Evolutionary conservation across 2,888 invertebrate genomes (phyloP).

Genomic region (Caradrina clavipalpis): DNA sequence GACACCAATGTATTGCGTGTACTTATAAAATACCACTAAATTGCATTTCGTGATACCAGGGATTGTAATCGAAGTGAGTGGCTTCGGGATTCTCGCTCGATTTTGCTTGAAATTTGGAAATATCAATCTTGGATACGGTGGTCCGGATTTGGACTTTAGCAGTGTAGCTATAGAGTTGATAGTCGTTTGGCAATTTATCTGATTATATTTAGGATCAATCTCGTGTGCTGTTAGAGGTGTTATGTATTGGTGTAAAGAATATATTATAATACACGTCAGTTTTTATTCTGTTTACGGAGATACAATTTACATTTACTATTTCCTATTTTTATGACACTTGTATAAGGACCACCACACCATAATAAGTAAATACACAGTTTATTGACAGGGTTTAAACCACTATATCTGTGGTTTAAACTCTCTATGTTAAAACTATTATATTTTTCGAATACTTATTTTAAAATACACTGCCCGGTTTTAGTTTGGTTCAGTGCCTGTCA

Average conservation of each 20-base stretch:
- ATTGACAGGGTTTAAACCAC: too few species aligned
- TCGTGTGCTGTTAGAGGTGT: neutral
- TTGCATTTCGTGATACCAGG: conserved; percentile 27
- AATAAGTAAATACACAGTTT: too few species aligned
- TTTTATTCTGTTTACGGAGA: neutral
- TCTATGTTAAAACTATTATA: too few species aligned
- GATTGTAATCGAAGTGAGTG: conserved; percentile 44
- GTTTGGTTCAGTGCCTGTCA: too few species aligned
- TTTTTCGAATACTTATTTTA: too few species aligned
- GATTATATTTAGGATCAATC: conserved; percentile 12
- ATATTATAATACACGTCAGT: conserved; percentile 5
- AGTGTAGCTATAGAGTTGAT: neutral
- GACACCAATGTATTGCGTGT: conserved; percentile 46
- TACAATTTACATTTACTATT: neutral
- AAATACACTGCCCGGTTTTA: too few species aligned
- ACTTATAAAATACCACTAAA: conserved; percentile 42
- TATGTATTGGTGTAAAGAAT: neutral
- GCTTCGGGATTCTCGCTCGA: conserved; percentile 17
- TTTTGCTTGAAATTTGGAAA: conserved; percentile 39
- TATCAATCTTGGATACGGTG: conserved; percentile 3
- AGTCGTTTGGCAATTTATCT: neutral
- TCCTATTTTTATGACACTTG: too few species aligned
- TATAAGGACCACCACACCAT: too few species aligned
- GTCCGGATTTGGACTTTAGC: neutral
- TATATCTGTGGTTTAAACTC: too few species aligned